Percentiles rank a stretch among this genome's conserved stretches.
These are phyloP conservation scores for Sebastes vulpes DNA, from an alignment of 2,797 vertebrate genomes.

Conservation along the genomic window DNA sequence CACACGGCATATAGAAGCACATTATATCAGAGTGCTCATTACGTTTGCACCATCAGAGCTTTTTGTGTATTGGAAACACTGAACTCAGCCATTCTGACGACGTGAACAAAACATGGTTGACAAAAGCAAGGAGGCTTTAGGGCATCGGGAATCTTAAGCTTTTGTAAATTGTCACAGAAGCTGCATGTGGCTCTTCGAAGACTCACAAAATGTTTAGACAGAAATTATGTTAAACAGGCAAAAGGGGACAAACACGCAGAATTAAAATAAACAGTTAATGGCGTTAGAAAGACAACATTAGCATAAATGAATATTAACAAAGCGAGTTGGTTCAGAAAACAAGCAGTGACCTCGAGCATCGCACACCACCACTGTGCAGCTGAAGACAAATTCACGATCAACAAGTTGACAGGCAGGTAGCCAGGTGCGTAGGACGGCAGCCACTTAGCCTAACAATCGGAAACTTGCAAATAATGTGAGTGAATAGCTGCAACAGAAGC, in stretches of 20 bases:
- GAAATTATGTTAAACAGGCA: not conserved
- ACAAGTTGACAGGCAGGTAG: not conserved
- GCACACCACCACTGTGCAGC: not conserved
- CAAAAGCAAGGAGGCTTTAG: conserved; percentile 1
- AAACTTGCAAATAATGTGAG: not conserved
- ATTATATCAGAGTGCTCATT: conserved; percentile 21
- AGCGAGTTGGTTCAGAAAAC: not conserved
- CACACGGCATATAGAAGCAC: conserved; percentile 22
- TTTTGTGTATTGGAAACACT: conserved; percentile 17
- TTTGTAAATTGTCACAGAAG: conserved; percentile 9
- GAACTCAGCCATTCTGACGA: not conserved
- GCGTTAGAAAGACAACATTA: not conserved
- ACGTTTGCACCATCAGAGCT: conserved; percentile 28
- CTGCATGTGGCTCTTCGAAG: not conserved
- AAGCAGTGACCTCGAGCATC: not conserved
- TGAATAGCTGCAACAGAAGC: not conserved
- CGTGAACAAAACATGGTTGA: conserved; percentile 15
- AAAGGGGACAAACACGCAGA: not conserved
- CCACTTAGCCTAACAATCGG: not conserved
- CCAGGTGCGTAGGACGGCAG: fast-evolving
- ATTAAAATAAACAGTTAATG: not conserved
- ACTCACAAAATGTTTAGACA: conserved; percentile 4
- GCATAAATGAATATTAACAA: conserved; percentile 11
- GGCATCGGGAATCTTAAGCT: conserved; percentile 24
- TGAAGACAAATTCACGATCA: not conserved